Percentiles rank a stretch among this genome's conserved stretches.
phyloP scores from a whole-genome alignment of 1,140 invertebrate genomes.

The Leptoteleia sp. region DNA sequence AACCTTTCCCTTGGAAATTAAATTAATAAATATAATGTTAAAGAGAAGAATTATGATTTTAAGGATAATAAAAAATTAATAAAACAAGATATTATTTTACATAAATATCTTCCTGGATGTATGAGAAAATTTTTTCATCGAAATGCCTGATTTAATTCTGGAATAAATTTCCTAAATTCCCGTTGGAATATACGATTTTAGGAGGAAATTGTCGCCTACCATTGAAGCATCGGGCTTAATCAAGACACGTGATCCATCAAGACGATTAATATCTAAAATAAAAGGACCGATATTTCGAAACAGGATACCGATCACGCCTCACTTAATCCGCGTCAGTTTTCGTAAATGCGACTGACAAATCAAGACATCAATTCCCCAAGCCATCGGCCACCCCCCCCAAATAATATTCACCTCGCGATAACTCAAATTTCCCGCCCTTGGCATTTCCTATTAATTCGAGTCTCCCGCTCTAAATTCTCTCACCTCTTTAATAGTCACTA shows the following conservation, averaged over 20 bases:
- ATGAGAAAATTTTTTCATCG: too few relatives aligned
- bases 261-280: slow-evolving; percentile 45
- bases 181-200: neutral
- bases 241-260: slow-evolving; percentile 22
- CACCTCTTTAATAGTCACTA: neutral
- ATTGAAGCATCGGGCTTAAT: too few relatives aligned
- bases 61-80: too few relatives aligned
- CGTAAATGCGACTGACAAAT: slow-evolving; percentile 48
- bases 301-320: slow-evolving; percentile 23
- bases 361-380: slow-evolving; percentile 33
- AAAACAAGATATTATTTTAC: too few relatives aligned
- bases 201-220: too few relatives aligned
- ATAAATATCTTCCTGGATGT: too few relatives aligned
- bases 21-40: too few relatives aligned
- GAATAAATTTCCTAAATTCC: slow-evolving; percentile 1
- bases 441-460: slow-evolving; percentile 34
- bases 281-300: slow-evolving; percentile 23
- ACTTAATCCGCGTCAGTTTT: slow-evolving; percentile 42
- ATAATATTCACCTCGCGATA: slow-evolving; percentile 41
- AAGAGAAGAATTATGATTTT: too few relatives aligned
- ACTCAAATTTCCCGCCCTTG: slow-evolving; percentile 39
- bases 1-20: too few relatives aligned
- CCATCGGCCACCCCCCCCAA: slow-evolving; percentile 3
- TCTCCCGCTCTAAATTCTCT: slow-evolving; percentile 6
- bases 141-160: neutral